Percentiles rank a stretch among this genome's conserved stretches.
These are phyloP conservation scores for Baryphthengus martii DNA, from an alignment of 2,113 vertebrate species.

Conservation along the genomic window DNA sequence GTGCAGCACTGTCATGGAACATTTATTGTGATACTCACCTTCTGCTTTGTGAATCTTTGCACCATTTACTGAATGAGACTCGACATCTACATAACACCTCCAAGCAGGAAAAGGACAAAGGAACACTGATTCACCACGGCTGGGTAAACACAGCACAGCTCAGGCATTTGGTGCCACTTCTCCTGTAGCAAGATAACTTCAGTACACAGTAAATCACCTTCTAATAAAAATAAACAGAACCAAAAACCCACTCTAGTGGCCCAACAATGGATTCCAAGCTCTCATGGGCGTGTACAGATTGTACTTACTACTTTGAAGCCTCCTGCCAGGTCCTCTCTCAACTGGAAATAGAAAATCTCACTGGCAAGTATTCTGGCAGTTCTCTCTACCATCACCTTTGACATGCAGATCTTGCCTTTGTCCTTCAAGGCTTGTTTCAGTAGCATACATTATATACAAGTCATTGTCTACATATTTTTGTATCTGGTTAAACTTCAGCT, in stretches of 20 bases:
- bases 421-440: not conserved
- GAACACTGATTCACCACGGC: not conserved
- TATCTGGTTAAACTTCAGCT: not conserved
- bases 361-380: not conserved
- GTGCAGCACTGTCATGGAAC: not conserved
- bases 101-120: not conserved
- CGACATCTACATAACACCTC: not conserved
- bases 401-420: not conserved
- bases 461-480: not conserved
- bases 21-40: conserved; percentile 12
- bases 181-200: not conserved
- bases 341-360: not conserved
- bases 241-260: rapidly evolving
- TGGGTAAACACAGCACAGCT: not conserved
- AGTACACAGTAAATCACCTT: not conserved
- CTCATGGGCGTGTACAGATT: rapidly evolving
- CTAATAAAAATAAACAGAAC: too few relatives aligned
- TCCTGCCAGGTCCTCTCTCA: not conserved
- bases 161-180: not conserved
- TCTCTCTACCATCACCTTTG: not conserved
- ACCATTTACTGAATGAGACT: not conserved
- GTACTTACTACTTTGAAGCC: not conserved
- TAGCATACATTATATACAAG: not conserved
- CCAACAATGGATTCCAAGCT: not conserved
- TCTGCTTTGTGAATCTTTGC: not conserved